Conservation (phyloP, 92 coral and sea anemone species). For the Zoanthus gigantus region DNA sequence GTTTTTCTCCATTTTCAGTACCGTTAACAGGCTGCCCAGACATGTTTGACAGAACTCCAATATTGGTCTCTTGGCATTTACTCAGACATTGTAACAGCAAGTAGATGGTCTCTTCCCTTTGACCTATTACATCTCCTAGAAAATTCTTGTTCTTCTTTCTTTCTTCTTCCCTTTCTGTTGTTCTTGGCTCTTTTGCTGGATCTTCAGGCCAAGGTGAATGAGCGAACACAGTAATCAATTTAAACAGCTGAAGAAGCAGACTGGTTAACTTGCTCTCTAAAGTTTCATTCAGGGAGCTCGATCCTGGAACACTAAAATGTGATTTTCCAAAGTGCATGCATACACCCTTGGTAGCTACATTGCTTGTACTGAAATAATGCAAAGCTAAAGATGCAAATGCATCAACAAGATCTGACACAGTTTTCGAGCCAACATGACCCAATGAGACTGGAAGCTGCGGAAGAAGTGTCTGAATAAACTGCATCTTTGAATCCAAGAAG, state of each 20-base stretch:
- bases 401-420: constrained; percentile 23
- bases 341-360: constrained; percentile 22
- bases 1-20: constrained; percentile 35
- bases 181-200: constrained; percentile 22
- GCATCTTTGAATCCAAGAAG: constrained; percentile 43
- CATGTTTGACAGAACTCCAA: constrained; percentile 53
- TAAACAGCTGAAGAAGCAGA: constrained; percentile 26
- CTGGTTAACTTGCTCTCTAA: constrained; percentile 21
- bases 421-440: neutral
- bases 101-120: constrained; percentile 55
- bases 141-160: constrained; percentile 36
- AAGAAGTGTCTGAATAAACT: constrained; percentile 28
- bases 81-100: constrained; percentile 84
- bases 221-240: neutral
- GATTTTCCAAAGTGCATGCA: constrained; percentile 38
- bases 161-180: constrained; percentile 7
- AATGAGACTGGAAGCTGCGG: constrained; percentile 5
- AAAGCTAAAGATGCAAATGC: constrained; percentile 35
- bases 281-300: constrained; percentile 41
- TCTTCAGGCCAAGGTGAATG: constrained; percentile 7
- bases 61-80: constrained; percentile 70
- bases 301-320: constrained; percentile 26
- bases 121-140: constrained; percentile 57
- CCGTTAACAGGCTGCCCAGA: constrained; percentile 52
- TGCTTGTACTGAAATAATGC: constrained; percentile 21